phyloP scores from a whole-genome alignment of 2,797 vertebrate genomes.

The Rhincodon typus region DNA sequence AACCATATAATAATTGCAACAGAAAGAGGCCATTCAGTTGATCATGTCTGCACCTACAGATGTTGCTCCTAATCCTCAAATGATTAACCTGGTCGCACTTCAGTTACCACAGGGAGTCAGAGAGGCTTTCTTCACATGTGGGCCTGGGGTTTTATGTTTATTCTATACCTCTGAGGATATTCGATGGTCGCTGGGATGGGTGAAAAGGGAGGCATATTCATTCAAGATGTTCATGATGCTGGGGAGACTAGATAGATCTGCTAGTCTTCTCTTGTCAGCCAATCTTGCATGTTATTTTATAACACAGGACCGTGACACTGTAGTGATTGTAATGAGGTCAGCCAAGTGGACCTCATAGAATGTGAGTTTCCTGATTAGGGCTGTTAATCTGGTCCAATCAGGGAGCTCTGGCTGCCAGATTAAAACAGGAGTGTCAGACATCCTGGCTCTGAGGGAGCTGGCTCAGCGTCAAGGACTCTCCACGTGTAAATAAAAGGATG shows the following conservation, averaged over 20 bases:
- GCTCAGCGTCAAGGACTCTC: no score
- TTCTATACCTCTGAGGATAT: background rate
- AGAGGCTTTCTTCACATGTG: background rate
- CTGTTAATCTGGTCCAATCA: no score
- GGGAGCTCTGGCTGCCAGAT: no score
- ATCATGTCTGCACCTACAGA: no score
- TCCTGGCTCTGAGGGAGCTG: no score
- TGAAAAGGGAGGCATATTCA: background rate
- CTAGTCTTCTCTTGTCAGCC: background rate
- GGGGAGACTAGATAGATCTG: background rate
- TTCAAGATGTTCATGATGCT: background rate
- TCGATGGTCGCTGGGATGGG: background rate
- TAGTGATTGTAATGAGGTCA: no score
- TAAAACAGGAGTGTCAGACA: no score
- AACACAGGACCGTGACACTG: background rate
- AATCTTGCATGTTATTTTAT: background rate
- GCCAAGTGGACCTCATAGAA: no score
- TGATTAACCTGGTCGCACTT: background rate
- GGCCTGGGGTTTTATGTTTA: background rate
- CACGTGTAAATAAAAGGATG: no score
- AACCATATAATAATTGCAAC: no score
- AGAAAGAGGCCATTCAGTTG: no score
- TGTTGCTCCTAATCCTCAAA: background rate
- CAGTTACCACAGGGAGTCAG: background rate
- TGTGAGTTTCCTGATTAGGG: no score